Conservation (phyloP, 2,888 invertebrate genomes). For the Automeris io region DNA sequence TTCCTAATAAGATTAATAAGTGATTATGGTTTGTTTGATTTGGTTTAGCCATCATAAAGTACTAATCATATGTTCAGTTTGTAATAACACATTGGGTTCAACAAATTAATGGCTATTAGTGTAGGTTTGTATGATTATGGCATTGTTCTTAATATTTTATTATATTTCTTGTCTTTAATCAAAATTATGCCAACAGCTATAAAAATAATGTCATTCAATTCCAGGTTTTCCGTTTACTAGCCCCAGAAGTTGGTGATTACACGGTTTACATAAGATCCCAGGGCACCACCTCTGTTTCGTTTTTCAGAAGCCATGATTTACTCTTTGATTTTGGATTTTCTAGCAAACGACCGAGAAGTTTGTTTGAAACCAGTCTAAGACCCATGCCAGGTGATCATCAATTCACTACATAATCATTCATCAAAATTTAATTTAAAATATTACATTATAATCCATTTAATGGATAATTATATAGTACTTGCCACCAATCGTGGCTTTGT, state of each 20-base stretch:
- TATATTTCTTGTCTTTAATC: no score
- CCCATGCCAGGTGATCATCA: constrained; percentile 51
- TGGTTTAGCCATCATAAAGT: no score
- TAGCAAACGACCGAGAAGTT: constrained; percentile 29
- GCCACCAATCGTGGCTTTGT: no score
- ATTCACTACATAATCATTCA: no score
- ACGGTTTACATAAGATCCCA: constrained; percentile 25
- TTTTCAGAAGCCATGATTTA: constrained; percentile 37
- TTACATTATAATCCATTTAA: constrained; percentile 4
- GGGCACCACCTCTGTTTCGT: constrained; percentile 27
- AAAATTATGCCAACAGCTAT: no score
- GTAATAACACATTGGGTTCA: no score
- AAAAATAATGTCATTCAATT: constrained; percentile 7
- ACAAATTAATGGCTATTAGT: no score
- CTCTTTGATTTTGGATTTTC: constrained; percentile 50
- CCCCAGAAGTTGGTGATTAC: constrained; percentile 29
- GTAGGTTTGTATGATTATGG: no score
- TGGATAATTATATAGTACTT: not conserved
- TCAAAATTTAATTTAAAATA: not conserved
- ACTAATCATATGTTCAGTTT: no score
- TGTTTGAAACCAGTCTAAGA: constrained; percentile 42
- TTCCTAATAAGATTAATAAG: no score
- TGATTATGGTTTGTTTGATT: no score
- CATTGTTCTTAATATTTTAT: no score
- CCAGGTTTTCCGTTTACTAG: constrained; percentile 37